Base-by-base conservation (phyloP, 2,797 vertebrate genomes). In the Heterohyrax brucei region DNA sequence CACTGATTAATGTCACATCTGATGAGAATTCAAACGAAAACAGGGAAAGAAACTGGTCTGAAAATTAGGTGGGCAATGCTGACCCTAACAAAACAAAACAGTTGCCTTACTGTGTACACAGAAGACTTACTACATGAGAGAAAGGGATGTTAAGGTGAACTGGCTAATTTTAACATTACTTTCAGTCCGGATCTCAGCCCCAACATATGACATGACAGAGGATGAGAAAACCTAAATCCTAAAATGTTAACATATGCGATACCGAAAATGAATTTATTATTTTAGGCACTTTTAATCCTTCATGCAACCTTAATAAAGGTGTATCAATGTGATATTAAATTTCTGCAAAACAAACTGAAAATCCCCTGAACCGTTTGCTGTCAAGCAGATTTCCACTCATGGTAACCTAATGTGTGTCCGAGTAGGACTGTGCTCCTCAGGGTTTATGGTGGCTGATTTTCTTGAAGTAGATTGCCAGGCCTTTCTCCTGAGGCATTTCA, bases 311-410 rank as follows among this genome's bases (percentile, higher is more conserved):
- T 90, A 94, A 83, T 73, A 76, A 93, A 78, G 24, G 66, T 87
- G 22, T 66, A 59, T 48, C 7, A 84, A 50, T 48, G 44, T 86
- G 64, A 59, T 6, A 68, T 50, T 79, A 91, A 72, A 46, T 83
- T 92, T 95, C 82, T 76, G 22, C 30, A 46, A 72, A 30, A 81
- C 94, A 82, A 78, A 73, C 28, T 30, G 78, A 39, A 33, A 72
- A 8, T 26, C 33, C n/a, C 19, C 18, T 19, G 39, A 72, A 39
- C 6, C 4, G 39, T n/a, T 19, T 33, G 70, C 70, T 10, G 33
- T 19, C 8, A 18, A 19, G n/a, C 21, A 72, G n/a, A 72, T 21
- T 72, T 4, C 10, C 9, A 21, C 70, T 72, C n/a, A 72, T 3
- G 6, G n/a, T 2, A 13, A 28, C 66, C 30, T 14, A 26, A 30